Percentiles rank a stretch among this genome's conserved stretches.
Conservation (phyloP, 2,113 vertebrate genomes). For the Cebidichthys violaceus region DNA sequence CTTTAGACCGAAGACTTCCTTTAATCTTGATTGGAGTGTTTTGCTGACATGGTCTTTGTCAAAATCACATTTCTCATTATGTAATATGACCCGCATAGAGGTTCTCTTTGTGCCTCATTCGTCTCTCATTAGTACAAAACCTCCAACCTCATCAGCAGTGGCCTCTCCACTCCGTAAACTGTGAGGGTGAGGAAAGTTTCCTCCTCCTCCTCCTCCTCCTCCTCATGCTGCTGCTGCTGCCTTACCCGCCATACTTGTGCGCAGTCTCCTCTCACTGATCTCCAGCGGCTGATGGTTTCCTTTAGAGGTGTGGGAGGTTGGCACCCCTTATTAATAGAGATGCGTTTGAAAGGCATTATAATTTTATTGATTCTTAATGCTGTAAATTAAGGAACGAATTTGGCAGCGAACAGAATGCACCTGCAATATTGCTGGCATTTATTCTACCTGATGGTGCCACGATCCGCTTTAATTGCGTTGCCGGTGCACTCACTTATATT, state of each 20-base stretch:
- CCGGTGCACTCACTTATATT: constrained; percentile 99
- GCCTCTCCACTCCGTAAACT: constrained; percentile 50
- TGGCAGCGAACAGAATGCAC: constrained; percentile 95
- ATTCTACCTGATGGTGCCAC: constrained; percentile 89
- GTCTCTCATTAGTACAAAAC: constrained; percentile 64
- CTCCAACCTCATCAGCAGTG: constrained; percentile 60
- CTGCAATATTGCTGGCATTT: constrained; percentile 88
- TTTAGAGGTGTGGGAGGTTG: constrained; percentile 61
- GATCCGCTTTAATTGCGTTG: constrained; percentile 97
- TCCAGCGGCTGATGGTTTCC: constrained; percentile 47
- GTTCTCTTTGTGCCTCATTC: constrained; percentile 46
- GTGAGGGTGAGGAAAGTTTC: constrained; percentile 40
- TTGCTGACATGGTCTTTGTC: constrained; percentile 24
- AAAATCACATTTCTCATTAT: constrained; percentile 23
- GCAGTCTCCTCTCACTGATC: constrained; percentile 40
- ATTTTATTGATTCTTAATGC: constrained; percentile 99
- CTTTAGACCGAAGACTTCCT: constrained; percentile 37
- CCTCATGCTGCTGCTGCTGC: constrained; percentile 4
- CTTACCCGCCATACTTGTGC: constrained; percentile 12
- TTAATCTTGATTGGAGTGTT: constrained; percentile 44
- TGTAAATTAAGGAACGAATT: constrained; percentile 98
- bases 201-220: constrained; percentile 12
- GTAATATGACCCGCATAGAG: constrained; percentile 8
- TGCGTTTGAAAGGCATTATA: constrained; percentile 97
- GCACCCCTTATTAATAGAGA: constrained; percentile 89